Percentiles rank a stretch among this genome's conserved stretches.
Conservation (phyloP, 2,113 vertebrate genomes). For the Capreolus pygargus region DNA sequence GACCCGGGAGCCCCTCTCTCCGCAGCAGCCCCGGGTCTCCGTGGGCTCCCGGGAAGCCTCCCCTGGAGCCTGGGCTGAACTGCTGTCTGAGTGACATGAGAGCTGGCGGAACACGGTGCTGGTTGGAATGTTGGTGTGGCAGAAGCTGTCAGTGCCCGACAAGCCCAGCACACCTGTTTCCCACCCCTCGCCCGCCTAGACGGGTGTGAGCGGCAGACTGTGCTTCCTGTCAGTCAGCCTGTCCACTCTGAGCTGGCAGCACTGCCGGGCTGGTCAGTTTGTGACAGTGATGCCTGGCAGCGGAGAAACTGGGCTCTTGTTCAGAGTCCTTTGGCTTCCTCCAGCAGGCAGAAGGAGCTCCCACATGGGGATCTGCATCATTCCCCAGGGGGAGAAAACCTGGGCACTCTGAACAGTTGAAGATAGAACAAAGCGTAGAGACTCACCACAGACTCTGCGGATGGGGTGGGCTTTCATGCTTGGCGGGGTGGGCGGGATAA, state of each 20-base stretch:
- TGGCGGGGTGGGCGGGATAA: neutral
- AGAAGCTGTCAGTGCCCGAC: constrained; percentile 25
- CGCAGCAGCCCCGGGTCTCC: neutral
- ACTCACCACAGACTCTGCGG: neutral
- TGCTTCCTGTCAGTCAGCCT: constrained; percentile 60
- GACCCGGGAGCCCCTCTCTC: neutral
- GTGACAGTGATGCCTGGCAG: constrained; percentile 44
- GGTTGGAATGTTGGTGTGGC: constrained; percentile 52
- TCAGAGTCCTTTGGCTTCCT: neutral
- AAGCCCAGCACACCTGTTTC: constrained; percentile 31
- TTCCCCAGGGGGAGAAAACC: neutral
- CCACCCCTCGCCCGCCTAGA: constrained; percentile 8
- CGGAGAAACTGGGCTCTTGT: neutral
- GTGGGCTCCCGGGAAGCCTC: neutral
- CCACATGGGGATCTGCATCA: neutral
- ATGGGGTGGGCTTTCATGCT: neutral
- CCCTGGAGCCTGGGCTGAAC: neutral
- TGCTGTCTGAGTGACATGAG: constrained; percentile 46
- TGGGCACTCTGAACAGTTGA: neutral
- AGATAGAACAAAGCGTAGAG: neutral
- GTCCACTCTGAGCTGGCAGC: neutral
- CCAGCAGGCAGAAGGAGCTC: neutral
- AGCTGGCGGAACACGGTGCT: neutral
- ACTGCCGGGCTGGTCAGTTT: neutral
- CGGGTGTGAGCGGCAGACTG: constrained; percentile 17